Percentiles rank a stretch among this genome's conserved stretches.
phyloP scores from a whole-genome alignment of 2,888 invertebrate species.

The Caenorhabditis auriculariae region DNA sequence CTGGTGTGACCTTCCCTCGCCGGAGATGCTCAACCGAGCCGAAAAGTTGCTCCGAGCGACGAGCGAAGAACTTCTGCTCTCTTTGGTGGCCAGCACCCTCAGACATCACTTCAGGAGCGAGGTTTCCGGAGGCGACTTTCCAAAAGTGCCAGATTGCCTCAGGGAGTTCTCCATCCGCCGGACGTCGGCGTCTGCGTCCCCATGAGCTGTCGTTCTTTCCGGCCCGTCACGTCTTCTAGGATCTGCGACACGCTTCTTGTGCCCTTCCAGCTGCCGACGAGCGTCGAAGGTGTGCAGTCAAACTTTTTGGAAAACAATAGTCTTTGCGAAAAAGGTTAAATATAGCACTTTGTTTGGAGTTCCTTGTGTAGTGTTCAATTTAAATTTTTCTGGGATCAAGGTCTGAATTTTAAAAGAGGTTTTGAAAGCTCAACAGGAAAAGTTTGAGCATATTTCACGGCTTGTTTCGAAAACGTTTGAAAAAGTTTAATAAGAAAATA shows the following conservation, averaged over 20 bases:
- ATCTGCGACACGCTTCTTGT: constrained; percentile 55
- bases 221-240: constrained; percentile 5
- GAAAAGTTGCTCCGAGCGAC: constrained; percentile 30
- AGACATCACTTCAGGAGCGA: constrained; percentile 23
- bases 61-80: constrained; percentile 28
- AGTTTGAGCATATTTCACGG: not conserved
- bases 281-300: constrained; percentile 68
- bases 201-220: constrained; percentile 16
- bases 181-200: constrained; percentile 27
- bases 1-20: not conserved
- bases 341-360: no score
- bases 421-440: no score
- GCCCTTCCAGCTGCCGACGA: constrained; percentile 67
- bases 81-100: constrained; percentile 38
- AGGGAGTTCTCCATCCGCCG: constrained; percentile 36
- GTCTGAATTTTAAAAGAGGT: no score
- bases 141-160: not conserved
- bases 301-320: no score
- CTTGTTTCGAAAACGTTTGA: not conserved
- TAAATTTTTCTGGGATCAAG: no score
- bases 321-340: no score
- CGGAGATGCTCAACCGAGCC: constrained; percentile 14
- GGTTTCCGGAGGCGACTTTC: not conserved
- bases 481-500: no score
- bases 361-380: no score